phyloP scores from a whole-genome alignment of 2,888 invertebrate species.

The Troides helena region DNA sequence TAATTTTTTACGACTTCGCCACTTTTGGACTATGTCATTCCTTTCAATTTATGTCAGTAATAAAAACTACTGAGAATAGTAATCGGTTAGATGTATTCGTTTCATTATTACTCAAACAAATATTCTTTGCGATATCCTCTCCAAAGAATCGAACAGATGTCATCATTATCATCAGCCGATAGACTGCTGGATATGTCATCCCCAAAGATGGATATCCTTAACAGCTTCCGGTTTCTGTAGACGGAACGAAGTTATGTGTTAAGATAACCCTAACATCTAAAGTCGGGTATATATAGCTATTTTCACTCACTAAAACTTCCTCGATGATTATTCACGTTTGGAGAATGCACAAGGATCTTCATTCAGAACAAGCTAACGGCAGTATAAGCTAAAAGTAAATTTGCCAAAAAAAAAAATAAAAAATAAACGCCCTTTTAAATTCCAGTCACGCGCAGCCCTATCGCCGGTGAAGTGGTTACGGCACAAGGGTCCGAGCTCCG shows the following conservation, averaged over 20 bases:
- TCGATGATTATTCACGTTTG: too few species aligned
- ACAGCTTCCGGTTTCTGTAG: too few species aligned
- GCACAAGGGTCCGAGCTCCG: conserved; percentile 59
- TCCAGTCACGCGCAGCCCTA: conserved; percentile 71
- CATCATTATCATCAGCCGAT: neutral
- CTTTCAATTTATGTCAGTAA: too few species aligned
- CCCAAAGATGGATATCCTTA: too few species aligned
- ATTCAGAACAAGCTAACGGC: conserved; percentile 1
- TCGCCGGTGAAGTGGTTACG: conserved; percentile 47
- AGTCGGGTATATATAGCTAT: too few species aligned
- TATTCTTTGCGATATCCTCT: conserved; percentile 18
- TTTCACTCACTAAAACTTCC: too few species aligned
- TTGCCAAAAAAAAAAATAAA: conserved; percentile 10
- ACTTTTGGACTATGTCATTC: conserved; percentile 21
- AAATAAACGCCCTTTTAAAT: conserved; percentile 44
- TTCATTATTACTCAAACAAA: conserved; percentile 6
- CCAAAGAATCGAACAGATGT: conserved; percentile 8
- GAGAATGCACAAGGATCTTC: too few species aligned
- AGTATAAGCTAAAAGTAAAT: neutral
- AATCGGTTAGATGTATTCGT: conserved; percentile 5
- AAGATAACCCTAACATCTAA: too few species aligned
- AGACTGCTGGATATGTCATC: too few species aligned
- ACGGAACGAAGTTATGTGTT: too few species aligned
- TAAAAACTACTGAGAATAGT: conserved; percentile 18
- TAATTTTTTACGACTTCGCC: conserved; percentile 1